Evolutionary conservation across 2,113 vertebrate genomes (phyloP).

Genomic region (Chloroceryle aenea): DNA sequence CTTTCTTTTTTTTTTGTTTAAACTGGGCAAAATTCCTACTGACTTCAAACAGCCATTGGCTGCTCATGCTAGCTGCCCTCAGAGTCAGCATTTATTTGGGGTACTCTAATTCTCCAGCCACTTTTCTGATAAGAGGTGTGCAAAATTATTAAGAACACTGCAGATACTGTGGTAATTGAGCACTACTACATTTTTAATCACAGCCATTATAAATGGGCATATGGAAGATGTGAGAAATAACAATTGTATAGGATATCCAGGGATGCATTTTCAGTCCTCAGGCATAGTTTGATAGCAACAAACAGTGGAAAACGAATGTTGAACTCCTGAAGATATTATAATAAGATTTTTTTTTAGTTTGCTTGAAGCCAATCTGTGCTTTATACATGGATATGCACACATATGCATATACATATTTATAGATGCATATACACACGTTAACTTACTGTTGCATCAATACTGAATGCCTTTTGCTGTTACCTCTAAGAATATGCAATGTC

Average conservation of each 20-base stretch:
- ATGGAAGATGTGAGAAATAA: constrained; percentile 47
- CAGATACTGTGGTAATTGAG: neutral
- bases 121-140: neutral
- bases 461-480: neutral
- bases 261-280: constrained; percentile 28
- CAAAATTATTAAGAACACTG: neutral
- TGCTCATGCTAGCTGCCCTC: neutral
- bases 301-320: constrained; percentile 22
- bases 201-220: constrained; percentile 19
- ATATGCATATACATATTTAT: neutral
- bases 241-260: constrained; percentile 16
- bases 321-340: neutral
- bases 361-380: neutral
- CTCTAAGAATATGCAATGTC: neutral
- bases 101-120: neutral
- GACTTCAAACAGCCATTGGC: neutral
- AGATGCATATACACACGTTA: neutral
- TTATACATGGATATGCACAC: neutral
- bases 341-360: neutral
- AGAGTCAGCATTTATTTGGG: constrained; percentile 6
- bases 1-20: neutral
- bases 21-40: constrained; percentile 13
- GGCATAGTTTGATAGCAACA: neutral
- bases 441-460: neutral
- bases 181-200: constrained; percentile 32